A percentile compares a stretch with the other conserved stretches of the same genome.
phyloP scores from a whole-genome alignment of 2,888 invertebrate genomes.

The Pheosia tremula region DNA sequence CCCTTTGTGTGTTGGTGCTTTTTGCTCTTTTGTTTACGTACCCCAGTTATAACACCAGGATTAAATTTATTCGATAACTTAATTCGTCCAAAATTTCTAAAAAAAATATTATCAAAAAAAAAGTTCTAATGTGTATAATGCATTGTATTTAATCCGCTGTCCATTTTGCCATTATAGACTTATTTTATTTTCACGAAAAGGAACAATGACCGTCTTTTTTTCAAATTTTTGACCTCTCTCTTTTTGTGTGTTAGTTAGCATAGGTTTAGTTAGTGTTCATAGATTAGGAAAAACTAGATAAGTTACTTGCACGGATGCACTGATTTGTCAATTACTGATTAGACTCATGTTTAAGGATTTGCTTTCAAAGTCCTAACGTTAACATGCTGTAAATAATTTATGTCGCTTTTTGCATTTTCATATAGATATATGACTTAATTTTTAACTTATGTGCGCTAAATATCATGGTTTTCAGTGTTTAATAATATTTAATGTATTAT shows the following conservation, averaged over 20 bases:
- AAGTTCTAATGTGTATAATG: too few relatives aligned
- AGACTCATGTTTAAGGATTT: constrained; percentile 75
- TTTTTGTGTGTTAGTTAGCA: background rate
- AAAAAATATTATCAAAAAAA: too few relatives aligned
- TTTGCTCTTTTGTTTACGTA: too few relatives aligned
- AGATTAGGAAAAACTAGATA: constrained; percentile 12
- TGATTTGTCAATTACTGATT: constrained; percentile 84
- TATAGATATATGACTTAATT: background rate
- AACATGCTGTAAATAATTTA: constrained; percentile 66
- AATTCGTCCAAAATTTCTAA: too few relatives aligned
- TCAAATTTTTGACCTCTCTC: too few relatives aligned
- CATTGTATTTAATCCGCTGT: too few relatives aligned
- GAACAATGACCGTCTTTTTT: too few relatives aligned
- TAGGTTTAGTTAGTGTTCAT: background rate
- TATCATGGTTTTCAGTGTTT: background rate
- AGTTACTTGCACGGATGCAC: constrained; percentile 69
- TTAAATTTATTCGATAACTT: too few relatives aligned
- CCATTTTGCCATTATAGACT: too few relatives aligned
- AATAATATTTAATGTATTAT: background rate
- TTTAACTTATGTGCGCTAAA: background rate
- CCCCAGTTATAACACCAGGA: too few relatives aligned
- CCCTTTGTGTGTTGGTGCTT: too few relatives aligned
- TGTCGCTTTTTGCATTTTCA: constrained; percentile 44
- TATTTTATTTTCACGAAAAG: too few relatives aligned
- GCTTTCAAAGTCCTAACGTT: constrained; percentile 63